These are phyloP conservation scores for Dipus sagitta DNA, from an alignment of 2,797 vertebrate species.

Conservation along the genomic window DNA sequence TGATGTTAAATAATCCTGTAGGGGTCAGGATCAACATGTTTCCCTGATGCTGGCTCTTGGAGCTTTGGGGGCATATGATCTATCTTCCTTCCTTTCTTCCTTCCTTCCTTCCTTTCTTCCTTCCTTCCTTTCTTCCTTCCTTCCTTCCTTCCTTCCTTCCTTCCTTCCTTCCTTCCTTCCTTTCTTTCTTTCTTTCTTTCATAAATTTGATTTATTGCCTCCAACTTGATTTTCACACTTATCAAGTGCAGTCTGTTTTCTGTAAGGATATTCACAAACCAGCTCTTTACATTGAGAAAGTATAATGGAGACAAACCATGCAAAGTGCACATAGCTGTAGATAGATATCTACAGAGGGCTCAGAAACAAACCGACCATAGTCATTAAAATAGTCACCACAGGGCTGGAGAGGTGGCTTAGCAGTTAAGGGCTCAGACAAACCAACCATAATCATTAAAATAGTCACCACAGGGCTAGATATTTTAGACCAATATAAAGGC, in stretches of 20 bases:
- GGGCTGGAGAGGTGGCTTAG: too few species aligned
- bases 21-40: background rate
- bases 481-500: background rate
- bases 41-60: background rate
- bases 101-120: too few species aligned
- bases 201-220: constrained; percentile 34
- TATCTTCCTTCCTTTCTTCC: too few species aligned
- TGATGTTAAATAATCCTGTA: constrained; percentile 17
- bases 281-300: background rate
- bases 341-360: background rate
- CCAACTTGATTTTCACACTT: constrained; percentile 21
- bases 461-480: background rate
- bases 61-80: background rate
- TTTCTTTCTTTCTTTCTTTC: background rate
- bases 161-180: too few species aligned
- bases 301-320: background rate
- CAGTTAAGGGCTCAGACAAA: background rate
- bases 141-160: too few species aligned
- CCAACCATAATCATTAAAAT: background rate
- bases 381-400: background rate
- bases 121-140: background rate
- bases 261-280: constrained; percentile 9
- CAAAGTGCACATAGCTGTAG: background rate
- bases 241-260: background rate
- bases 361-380: background rate